Percentiles rank a stretch among this genome's conserved stretches.
Evolutionary conservation across 2,797 vertebrate genomes (phyloP).

Genomic region (Alosa sapidissima): DNA sequence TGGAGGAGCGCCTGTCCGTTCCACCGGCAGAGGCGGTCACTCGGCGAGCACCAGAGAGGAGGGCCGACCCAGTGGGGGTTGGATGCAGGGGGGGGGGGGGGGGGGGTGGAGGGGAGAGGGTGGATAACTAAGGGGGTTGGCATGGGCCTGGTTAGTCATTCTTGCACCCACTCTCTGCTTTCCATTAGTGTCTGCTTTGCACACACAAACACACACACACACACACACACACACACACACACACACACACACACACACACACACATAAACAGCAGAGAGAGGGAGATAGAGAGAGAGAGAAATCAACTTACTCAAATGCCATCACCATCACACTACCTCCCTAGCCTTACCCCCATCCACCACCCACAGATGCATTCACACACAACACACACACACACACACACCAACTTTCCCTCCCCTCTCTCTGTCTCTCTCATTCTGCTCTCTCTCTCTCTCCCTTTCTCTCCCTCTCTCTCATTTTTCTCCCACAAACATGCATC

Average conservation of each 20-base stretch:
- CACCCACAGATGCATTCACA: neutral
- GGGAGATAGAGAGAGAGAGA: no score
- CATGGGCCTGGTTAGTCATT: neutral
- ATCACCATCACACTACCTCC: no score
- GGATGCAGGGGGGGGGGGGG: neutral
- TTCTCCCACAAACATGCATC: conserved; percentile 43
- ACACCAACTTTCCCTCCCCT: neutral
- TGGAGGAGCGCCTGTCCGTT: neutral
- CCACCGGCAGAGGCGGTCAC: neutral
- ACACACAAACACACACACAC: neutral
- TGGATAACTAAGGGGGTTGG: neutral
- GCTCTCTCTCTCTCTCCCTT: neutral
- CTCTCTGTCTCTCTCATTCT: no score
- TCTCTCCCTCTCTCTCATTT: conserved; percentile 4
- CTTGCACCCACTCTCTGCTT: neutral
- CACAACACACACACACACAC: no score
- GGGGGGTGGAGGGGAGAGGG: neutral
- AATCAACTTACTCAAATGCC: no score
- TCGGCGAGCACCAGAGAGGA: neutral
- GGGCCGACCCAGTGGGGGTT: neutral
- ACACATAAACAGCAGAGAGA: neutral
- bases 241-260: neutral
- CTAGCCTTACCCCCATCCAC: neutral
- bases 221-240: neutral
- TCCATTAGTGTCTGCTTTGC: neutral